Percentiles rank a stretch among this genome's conserved stretches.
phyloP scores from a whole-genome alignment of 1,140 invertebrate species.

The Trypoxylus dichotomus region DNA sequence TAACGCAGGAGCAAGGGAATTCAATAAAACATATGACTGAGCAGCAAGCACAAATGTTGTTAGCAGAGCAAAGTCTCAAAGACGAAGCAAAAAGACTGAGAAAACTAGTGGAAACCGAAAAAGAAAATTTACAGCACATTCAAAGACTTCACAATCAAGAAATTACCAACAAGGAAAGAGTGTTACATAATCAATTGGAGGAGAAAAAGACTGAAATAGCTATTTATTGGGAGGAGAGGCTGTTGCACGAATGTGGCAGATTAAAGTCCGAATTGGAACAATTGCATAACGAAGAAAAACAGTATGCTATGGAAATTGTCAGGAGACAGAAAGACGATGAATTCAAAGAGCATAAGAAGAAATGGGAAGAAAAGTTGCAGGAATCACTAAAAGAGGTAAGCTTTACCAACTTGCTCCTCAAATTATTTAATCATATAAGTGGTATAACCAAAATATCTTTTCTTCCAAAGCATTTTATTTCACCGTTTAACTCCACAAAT shows the following conservation, averaged over 20 bases:
- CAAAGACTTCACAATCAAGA: slow-evolving; percentile 52
- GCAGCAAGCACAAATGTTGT: slow-evolving; percentile 61
- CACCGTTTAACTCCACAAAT: no score
- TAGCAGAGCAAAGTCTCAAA: slow-evolving; percentile 59
- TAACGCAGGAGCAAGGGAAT: slow-evolving; percentile 62
- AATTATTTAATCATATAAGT: neutral
- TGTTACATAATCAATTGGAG: slow-evolving; percentile 58
- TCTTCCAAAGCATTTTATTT: no score
- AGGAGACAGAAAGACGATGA: slow-evolving; percentile 57
- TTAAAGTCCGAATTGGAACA: slow-evolving; percentile 63
- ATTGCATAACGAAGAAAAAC: slow-evolving; percentile 63
- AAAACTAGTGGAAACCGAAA: slow-evolving; percentile 57
- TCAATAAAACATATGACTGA: slow-evolving; percentile 59
- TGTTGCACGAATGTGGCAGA: slow-evolving; percentile 55
- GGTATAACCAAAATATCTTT: no score
- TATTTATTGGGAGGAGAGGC: slow-evolving; percentile 59
- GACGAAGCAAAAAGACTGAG: slow-evolving; percentile 59
- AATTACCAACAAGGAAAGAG: slow-evolving; percentile 59
- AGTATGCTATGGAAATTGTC: slow-evolving; percentile 58
- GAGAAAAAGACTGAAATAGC: slow-evolving; percentile 61
- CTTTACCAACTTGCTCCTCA: neutral
- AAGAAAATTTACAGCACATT: slow-evolving; percentile 54
- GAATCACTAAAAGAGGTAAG: slow-evolving; percentile 60
- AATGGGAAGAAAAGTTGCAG: slow-evolving; percentile 59
- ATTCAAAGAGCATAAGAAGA: slow-evolving; percentile 55